Percentiles rank a stretch among this genome's conserved stretches.
Evolutionary conservation across 2,797 vertebrate species (phyloP).

Genomic region (Cryptoblepharus egeriae): DNA sequence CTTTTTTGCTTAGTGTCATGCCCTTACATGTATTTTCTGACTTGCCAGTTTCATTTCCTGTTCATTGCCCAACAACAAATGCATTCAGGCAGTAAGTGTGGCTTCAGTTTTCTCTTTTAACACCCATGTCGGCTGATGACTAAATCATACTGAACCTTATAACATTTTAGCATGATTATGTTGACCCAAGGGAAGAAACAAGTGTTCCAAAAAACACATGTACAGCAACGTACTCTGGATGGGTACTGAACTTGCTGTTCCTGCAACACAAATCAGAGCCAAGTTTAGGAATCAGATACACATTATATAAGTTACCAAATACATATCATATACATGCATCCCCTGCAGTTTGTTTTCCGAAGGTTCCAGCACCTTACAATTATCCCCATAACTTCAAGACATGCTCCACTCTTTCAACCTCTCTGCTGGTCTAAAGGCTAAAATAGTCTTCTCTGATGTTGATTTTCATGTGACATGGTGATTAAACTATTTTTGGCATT

Average conservation of each 20-base stretch:
- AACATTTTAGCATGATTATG: not conserved
- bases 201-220: not conserved
- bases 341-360: too few relatives aligned
- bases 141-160: not conserved
- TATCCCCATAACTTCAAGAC: too few relatives aligned
- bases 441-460: too few relatives aligned
- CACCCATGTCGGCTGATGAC: not conserved
- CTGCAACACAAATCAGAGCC: not conserved
- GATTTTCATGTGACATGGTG: too few relatives aligned
- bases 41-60: slow-evolving; percentile 13
- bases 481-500: too few relatives aligned
- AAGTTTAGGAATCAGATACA: slow-evolving; percentile 26
- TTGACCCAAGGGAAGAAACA: not conserved
- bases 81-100: not conserved
- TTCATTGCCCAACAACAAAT: not conserved
- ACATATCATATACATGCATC: too few relatives aligned
- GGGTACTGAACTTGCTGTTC: not conserved
- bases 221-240: not conserved
- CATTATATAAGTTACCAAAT: too few relatives aligned
- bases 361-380: too few relatives aligned
- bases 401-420: too few relatives aligned
- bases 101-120: not conserved
- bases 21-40: not conserved
- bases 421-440: too few relatives aligned
- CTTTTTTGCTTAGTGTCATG: not conserved